phyloP scores from a whole-genome alignment of 2,797 vertebrate genomes.

The Huso huso region DNA sequence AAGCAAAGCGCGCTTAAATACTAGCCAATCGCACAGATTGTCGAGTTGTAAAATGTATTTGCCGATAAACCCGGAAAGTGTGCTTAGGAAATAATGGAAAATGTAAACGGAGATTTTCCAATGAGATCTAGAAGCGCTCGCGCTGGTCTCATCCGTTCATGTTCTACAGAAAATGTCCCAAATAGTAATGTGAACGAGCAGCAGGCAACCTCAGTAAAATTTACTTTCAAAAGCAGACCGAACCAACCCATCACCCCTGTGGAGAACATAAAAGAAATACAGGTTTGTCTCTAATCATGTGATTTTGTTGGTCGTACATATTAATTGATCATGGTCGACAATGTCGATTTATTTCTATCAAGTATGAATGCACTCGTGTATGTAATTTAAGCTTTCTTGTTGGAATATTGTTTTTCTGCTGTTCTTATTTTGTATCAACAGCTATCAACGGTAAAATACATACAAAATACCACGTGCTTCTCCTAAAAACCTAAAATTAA shows the following conservation, averaged over 20 bases:
- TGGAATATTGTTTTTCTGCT: no score
- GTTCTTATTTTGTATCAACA: no score
- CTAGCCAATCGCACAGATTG: no score
- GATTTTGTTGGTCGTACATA: no score
- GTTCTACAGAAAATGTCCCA: conserved; percentile 18
- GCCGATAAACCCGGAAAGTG: neutral
- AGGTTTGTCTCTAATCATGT: conserved; percentile 42
- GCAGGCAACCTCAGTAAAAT: conserved; percentile 28
- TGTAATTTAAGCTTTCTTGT: no score
- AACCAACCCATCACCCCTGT: conserved; percentile 25
- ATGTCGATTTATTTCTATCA: no score
- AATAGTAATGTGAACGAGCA: conserved; percentile 36
- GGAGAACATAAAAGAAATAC: conserved; percentile 46
- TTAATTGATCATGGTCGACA: no score
- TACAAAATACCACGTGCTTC: no score
- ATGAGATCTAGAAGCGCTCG: conserved; percentile 10
- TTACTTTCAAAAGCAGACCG: conserved; percentile 37
- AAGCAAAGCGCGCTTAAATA: neutral
- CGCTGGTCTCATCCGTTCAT: conserved; percentile 7
- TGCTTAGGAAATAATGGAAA: conserved; percentile 11
- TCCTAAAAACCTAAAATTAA: no score
- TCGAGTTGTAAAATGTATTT: no score
- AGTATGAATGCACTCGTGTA: no score
- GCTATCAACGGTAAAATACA: no score
- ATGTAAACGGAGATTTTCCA: neutral